phyloP scores from a whole-genome alignment of 2,888 invertebrate genomes.

The Drosophila infuscata region DNA sequence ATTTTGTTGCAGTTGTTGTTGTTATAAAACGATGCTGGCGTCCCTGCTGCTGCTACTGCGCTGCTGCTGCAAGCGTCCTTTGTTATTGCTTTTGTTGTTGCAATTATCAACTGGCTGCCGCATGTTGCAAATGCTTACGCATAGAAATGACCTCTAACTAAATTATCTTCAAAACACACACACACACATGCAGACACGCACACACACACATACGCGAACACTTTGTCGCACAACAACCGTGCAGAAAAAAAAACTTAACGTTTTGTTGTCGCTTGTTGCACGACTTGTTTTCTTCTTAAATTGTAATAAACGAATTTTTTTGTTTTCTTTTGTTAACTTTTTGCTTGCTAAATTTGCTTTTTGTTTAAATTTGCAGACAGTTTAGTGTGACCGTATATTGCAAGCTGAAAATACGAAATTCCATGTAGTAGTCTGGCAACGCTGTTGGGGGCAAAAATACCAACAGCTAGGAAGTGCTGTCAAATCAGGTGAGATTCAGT shows the following conservation, averaged over 20 bases:
- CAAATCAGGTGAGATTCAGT: neutral
- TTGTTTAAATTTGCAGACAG: slow-evolving; percentile 74
- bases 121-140: slow-evolving; percentile 71
- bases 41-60: slow-evolving; percentile 33
- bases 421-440: slow-evolving; percentile 33
- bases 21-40: slow-evolving; percentile 65
- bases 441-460: slow-evolving; percentile 9
- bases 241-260: slow-evolving; percentile 12
- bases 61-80: slow-evolving; percentile 60
- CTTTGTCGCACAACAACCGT: slow-evolving; percentile 51
- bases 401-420: slow-evolving; percentile 9
- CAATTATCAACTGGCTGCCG: slow-evolving; percentile 60
- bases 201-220: slow-evolving; percentile 23
- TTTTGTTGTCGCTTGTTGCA: slow-evolving; percentile 31
- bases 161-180: slow-evolving; percentile 54
- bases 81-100: slow-evolving; percentile 36
- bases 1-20: slow-evolving; percentile 67
- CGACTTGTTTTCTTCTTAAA: slow-evolving; percentile 40
- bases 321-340: slow-evolving; percentile 27
- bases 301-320: slow-evolving; percentile 17
- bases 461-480: slow-evolving; percentile 14
- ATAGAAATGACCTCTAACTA: slow-evolving; percentile 66
- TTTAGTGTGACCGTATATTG: slow-evolving; percentile 49
- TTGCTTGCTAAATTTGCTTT: slow-evolving; percentile 59
- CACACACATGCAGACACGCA: slow-evolving; percentile 20